Evolutionary conservation across 2,888 invertebrate species (phyloP).

Genomic region (Callyntrura guangdongensis): DNA sequence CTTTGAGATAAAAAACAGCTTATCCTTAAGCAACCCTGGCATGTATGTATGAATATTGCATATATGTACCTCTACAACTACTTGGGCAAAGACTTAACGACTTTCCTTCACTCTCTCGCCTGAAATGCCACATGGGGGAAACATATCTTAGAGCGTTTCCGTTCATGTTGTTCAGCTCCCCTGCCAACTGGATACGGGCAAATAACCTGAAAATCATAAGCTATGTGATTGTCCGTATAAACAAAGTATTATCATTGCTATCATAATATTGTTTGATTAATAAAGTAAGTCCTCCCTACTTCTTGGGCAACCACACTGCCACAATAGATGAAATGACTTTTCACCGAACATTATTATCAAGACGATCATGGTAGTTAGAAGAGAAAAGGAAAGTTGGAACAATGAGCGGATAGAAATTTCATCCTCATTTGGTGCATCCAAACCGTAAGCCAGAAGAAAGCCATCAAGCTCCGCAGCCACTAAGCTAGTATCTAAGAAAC

Average conservation of each 20-base stretch:
- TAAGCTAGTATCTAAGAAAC: not conserved
- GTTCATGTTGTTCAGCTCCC: not conserved
- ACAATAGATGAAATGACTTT: slow-evolving; percentile 46
- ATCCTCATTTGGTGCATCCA: slow-evolving; percentile 21
- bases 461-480: slow-evolving; percentile 15
- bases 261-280: slow-evolving; percentile 39
- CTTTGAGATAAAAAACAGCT: slow-evolving; percentile 34
- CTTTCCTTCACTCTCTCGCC: not conserved
- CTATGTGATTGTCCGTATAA: not conserved
- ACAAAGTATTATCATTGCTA: not conserved
- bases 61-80: too few species aligned
- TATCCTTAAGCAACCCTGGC: too few species aligned
- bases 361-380: not conserved
- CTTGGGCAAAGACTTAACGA: not conserved
- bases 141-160: too few species aligned
- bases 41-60: too few species aligned
- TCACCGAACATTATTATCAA: slow-evolving; percentile 41
- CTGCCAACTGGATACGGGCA: not conserved
- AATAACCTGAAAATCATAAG: slow-evolving; percentile 4
- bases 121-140: not conserved
- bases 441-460: slow-evolving; percentile 14
- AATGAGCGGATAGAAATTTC: slow-evolving; percentile 44
- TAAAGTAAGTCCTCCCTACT: not conserved
- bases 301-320: not conserved
- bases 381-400: slow-evolving; percentile 32